phyloP scores from a whole-genome alignment of 2,888 invertebrate species.

The Hypselothyrea guttata region DNA sequence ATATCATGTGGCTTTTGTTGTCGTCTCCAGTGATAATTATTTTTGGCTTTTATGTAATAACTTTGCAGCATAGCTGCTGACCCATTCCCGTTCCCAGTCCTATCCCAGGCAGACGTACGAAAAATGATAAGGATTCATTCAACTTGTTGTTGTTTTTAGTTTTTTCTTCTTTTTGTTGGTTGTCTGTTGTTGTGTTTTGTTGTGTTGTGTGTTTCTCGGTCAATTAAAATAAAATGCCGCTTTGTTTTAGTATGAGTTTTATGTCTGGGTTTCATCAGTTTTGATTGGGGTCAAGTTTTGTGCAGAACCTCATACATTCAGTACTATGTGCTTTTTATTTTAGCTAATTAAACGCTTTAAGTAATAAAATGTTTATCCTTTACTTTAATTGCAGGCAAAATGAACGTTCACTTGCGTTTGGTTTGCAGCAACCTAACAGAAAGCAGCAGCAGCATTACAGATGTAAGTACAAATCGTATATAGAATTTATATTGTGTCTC shows the following conservation, averaged over 20 bases:
- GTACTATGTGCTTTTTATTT: conserved; percentile 41
- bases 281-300: conserved; percentile 64
- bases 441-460: conserved; percentile 59
- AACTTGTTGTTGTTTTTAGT: conserved; percentile 20
- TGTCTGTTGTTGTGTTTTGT: conserved; percentile 25
- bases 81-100: conserved; percentile 5
- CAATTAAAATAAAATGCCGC: conserved; percentile 68
- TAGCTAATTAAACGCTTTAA: conserved; percentile 59
- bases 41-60: conserved; percentile 76
- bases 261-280: conserved; percentile 34
- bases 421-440: conserved; percentile 73
- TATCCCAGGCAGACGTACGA: conserved; percentile 36
- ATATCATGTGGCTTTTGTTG: conserved; percentile 57
- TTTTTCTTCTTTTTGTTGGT: conserved; percentile 24
- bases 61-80: conserved; percentile 52
- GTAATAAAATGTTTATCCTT: conserved; percentile 34
- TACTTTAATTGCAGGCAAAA: conserved; percentile 62
- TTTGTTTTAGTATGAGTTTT: conserved; percentile 31
- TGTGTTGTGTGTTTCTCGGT: conserved; percentile 51
- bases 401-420: conserved; percentile 79
- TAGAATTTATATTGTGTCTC: background rate
- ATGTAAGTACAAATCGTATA: conserved; percentile 68
- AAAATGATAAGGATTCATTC: conserved; percentile 70
- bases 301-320: no score
- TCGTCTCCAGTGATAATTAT: conserved; percentile 74